Base-by-base conservation (phyloP, 1,140 invertebrate genomes). In the fruit fly (Drosophila melanogaster) region DNA sequence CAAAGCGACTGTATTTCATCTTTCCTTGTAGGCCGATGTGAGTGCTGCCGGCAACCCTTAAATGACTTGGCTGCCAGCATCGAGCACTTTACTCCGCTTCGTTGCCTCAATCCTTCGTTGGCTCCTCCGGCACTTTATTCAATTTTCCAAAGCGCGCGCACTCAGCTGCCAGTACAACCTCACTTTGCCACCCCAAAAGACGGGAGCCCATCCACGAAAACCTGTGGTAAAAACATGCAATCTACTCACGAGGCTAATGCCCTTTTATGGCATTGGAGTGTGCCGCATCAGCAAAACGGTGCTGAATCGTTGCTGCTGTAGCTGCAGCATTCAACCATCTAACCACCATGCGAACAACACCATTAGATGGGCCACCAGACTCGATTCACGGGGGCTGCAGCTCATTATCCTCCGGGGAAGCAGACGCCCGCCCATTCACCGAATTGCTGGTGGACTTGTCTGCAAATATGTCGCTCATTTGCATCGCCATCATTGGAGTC, bases 221-320 rank as follows among this genome's bases (percentile, higher is more conserved):
- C 15, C 65, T 37, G n/a, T 59, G 57, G 44, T 64, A 22, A 40
- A 44, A 67, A 74, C 66, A 64, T 58, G 66, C 72, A 67, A 56
- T 73, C 62, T 77, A 60, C 67, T 79, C 77, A 77, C 56, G 67
- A 85, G 81, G 81, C 81, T 85, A 85, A 85, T 85, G 81, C 81
- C 81, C 81, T 85, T 85, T 85, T 85, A 85, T 80, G 81, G 81
- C 81, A 85, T 80, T 84, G 53, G 77, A 85, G 74, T 66, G 80
- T 84, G 81, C 77, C 73, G 72, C 81, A 77, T 85, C 81, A 85
- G 81, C 81, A 85, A 50, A 75, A 79, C 50, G 30, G 17, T 61
- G 54, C 76, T 67, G 62, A 64, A 67, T 47, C 57, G 57, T 53
- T 22, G 17, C 60, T 22, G 17, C 30, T 26, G 49, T 46, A 57